Conservation (phyloP, 2,888 invertebrate species). For the Anodontia alba region DNA sequence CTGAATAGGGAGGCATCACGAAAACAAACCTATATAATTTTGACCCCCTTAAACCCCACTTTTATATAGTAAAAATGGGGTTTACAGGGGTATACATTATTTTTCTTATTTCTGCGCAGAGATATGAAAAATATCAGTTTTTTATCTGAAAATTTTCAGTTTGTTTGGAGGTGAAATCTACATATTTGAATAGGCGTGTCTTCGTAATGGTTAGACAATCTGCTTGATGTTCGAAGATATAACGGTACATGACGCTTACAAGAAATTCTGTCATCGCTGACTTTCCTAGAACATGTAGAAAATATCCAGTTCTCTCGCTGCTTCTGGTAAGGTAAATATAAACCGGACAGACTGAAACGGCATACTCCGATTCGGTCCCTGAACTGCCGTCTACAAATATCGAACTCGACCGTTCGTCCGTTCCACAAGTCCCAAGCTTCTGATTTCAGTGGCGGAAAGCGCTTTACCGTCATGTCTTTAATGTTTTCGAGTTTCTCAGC, state of each 20-base stretch:
- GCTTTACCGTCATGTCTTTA: not conserved
- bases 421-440: not conserved
- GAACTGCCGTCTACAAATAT: not conserved
- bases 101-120: too few relatives aligned
- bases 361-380: not conserved
- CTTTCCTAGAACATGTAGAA: not conserved
- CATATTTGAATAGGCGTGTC: too few relatives aligned
- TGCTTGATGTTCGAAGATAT: too few relatives aligned
- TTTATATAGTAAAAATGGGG: too few relatives aligned
- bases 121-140: too few relatives aligned
- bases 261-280: not conserved
- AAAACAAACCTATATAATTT: too few relatives aligned
- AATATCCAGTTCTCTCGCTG: not conserved
- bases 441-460: not conserved
- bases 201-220: too few relatives aligned
- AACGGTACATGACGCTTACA: not conserved
- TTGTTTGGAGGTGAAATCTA: too few relatives aligned
- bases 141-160: too few relatives aligned
- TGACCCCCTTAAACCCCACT: too few relatives aligned
- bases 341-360: not conserved
- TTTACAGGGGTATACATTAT: too few relatives aligned
- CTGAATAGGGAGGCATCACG: too few relatives aligned
- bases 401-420: not conserved
- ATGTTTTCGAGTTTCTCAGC: not conserved
- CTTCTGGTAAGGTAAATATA: not conserved